Percentiles rank a stretch among this genome's conserved stretches.
These are phyloP conservation scores for Epinephelus lanceolatus DNA, from an alignment of 2,113 vertebrate genomes.

Conservation along the genomic window DNA sequence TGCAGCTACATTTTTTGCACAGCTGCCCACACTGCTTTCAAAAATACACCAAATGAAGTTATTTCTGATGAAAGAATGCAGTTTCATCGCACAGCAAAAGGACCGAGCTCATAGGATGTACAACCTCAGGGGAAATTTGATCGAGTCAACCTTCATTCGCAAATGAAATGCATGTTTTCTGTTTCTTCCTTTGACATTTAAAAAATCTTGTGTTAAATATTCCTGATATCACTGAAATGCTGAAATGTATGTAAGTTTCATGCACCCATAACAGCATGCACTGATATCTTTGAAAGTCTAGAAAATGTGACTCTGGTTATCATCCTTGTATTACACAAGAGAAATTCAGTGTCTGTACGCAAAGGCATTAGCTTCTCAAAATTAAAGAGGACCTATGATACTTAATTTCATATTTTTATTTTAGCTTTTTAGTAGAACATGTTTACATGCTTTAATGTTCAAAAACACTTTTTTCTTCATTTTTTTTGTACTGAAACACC, in stretches of 20 bases:
- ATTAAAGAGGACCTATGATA: no score
- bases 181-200: neutral
- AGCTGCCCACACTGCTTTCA: slow-evolving; percentile 11
- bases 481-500: no score
- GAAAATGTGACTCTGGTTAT: neutral
- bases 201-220: neutral
- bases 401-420: no score
- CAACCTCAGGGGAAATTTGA: neutral
- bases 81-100: neutral
- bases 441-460: no score
- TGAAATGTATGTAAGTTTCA: neutral
- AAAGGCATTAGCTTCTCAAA: neutral
- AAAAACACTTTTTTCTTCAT: no score
- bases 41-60: slow-evolving; percentile 16
- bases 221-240: neutral
- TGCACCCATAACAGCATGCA: neutral
- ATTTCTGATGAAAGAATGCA: slow-evolving; percentile 7
- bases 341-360: neutral
- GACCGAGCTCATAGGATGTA: neutral
- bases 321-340: neutral
- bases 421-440: no score
- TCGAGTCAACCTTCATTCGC: neutral
- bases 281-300: neutral
- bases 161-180: neutral
- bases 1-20: slow-evolving; percentile 3